A percentile compares a stretch with the other conserved stretches of the same genome.
These are phyloP conservation scores for Rostratula benghalensis DNA, from an alignment of 2,113 vertebrate genomes.

Conservation along the genomic window DNA sequence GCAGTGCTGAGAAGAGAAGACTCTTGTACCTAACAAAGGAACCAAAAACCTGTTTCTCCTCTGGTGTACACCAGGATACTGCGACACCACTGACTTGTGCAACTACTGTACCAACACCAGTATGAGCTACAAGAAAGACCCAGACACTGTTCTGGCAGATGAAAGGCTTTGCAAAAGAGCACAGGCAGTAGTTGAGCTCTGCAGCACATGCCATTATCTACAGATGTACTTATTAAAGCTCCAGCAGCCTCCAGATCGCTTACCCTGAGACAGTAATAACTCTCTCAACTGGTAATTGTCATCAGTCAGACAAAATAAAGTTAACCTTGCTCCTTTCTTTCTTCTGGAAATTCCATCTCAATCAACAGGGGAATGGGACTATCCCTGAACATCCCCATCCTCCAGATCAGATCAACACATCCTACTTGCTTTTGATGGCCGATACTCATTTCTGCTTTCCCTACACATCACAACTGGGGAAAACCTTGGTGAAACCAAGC, in stretches of 20 bases:
- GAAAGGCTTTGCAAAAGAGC: slow-evolving; percentile 15
- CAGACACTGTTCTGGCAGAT: not conserved
- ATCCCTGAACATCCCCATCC: not conserved
- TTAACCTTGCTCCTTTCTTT: not conserved
- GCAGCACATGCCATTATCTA: not conserved
- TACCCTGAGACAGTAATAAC: not conserved
- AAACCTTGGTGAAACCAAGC: not conserved
- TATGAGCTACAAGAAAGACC: not conserved
- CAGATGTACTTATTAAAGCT: not conserved
- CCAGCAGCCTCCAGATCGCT: not conserved
- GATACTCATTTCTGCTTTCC: not conserved
- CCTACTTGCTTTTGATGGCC: not conserved
- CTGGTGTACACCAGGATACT: not conserved
- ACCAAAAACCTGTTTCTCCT: not conserved
- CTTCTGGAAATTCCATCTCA: not conserved
- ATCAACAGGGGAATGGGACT: not conserved
- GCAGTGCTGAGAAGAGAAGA: not conserved
- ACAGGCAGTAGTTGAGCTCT: not conserved
- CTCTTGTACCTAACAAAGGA: not conserved
- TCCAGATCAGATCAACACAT: not conserved
- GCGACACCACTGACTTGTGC: not conserved
- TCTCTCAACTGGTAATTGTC: not conserved
- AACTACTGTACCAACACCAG: not conserved
- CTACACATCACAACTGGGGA: not conserved
- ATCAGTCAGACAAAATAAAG: not conserved